These are phyloP conservation scores for Omphaloscelis lunosa DNA, from an alignment of 2,888 invertebrate species.

Conservation along the genomic window DNA sequence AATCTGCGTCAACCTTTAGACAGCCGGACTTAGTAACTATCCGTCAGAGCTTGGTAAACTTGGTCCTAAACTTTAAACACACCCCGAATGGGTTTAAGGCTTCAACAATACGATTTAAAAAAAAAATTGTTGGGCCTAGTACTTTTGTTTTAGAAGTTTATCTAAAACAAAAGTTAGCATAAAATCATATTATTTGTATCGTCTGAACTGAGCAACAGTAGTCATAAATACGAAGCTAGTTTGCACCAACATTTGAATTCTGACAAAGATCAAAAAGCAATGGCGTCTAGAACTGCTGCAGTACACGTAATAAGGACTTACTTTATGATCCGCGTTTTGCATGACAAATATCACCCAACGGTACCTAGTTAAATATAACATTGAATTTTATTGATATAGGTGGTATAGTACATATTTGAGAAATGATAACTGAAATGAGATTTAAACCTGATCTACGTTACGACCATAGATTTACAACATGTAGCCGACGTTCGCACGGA, in stretches of 20 bases:
- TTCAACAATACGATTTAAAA: constrained; percentile 4
- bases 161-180: constrained; percentile 6
- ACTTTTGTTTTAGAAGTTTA: not conserved
- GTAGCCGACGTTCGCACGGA: no score
- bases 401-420: not conserved
- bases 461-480: not conserved
- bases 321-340: constrained; percentile 18
- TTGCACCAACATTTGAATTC: constrained; percentile 24
- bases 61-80: not conserved
- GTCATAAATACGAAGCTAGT: constrained; percentile 15
- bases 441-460: not conserved
- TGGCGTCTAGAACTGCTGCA: constrained; percentile 17
- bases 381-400: constrained; percentile 10
- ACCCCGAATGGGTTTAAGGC: not conserved
- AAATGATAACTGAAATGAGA: not conserved
- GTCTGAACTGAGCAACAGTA: not conserved
- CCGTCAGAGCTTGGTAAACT: not conserved
- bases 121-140: not conserved
- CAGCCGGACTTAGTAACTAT: not conserved
- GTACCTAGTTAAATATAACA: not conserved
- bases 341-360: constrained; percentile 12
- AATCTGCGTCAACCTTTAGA: not conserved
- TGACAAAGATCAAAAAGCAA: constrained; percentile 13
- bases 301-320: constrained; percentile 18
- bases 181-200: constrained; percentile 7